These are phyloP conservation scores for Dipodomys spectabilis DNA, from an alignment of 2,113 vertebrate genomes.

Conservation along the genomic window DNA sequence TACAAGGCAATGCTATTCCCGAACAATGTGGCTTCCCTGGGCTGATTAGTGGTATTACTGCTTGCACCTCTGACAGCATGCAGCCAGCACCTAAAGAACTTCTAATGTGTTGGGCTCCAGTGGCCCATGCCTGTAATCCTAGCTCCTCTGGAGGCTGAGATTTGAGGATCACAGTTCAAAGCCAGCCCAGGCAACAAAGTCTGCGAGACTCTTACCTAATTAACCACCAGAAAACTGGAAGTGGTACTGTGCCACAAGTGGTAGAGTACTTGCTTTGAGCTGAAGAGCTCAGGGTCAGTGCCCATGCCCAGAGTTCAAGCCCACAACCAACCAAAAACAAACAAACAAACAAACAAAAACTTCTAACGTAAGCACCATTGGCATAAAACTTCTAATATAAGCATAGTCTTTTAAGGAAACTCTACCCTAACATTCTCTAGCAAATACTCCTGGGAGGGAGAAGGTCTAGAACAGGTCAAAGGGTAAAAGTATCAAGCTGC, in stretches of 20 bases:
- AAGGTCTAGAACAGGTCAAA: not conserved
- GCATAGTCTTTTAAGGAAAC: not conserved
- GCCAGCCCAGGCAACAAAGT: too few species aligned
- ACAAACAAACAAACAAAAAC: not conserved
- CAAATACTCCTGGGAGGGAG: not conserved
- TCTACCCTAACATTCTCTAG: not conserved
- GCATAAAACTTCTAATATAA: not conserved
- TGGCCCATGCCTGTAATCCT: too few species aligned
- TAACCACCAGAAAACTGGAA: too few species aligned
- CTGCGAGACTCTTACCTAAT: too few species aligned
- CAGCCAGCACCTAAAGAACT: not conserved
- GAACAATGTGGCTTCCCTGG: not conserved
- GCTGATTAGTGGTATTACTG: not conserved
- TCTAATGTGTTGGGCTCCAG: too few species aligned
- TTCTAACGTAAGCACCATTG: not conserved
- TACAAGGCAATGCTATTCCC: not conserved
- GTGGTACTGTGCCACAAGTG: too few species aligned
- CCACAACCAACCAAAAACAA: too few species aligned
- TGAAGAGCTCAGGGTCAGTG: too few species aligned
- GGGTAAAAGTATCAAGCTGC: not conserved
- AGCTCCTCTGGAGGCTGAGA: too few species aligned
- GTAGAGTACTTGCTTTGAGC: too few species aligned
- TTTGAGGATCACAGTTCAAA: too few species aligned
- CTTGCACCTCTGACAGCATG: not conserved
- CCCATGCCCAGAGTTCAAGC: too few species aligned